phyloP scores from a whole-genome alignment of 1,140 invertebrate genomes.

The Stegodyphus mimosarum region DNA sequence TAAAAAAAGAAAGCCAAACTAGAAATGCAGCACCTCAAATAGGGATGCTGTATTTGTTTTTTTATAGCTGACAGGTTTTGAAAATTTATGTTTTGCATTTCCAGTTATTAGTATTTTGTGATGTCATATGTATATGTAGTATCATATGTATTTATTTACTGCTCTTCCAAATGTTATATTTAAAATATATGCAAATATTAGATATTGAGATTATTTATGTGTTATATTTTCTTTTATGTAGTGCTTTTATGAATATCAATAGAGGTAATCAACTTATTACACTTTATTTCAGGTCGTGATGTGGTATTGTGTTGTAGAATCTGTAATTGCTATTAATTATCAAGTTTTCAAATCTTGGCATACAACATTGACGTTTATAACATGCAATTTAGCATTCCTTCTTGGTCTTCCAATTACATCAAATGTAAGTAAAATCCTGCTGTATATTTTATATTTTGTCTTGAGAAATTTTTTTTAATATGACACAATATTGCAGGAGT shows the following conservation, averaged over 20 bases:
- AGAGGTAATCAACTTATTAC: background rate
- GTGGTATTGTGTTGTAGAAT: constrained; percentile 82
- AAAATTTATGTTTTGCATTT: too few species aligned
- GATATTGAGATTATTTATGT: background rate
- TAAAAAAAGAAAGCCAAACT: too few species aligned
- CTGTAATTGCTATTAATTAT: constrained; percentile 87
- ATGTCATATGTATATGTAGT: too few species aligned
- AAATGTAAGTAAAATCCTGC: constrained; percentile 75
- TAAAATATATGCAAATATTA: background rate
- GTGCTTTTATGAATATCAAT: background rate
- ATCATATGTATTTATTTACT: too few species aligned
- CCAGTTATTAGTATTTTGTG: too few species aligned
- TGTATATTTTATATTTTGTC: too few species aligned
- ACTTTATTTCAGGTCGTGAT: constrained; percentile 74
- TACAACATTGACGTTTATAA: constrained; percentile 86
- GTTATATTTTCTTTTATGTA: background rate
- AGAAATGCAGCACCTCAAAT: too few species aligned
- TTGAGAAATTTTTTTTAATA: constrained; percentile 72
- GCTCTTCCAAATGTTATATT: background rate
- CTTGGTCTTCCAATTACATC: constrained; percentile 89
- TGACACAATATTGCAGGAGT: too few species aligned
- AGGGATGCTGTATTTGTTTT: too few species aligned
- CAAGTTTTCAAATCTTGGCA: constrained; percentile 88
- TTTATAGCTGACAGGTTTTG: too few species aligned
- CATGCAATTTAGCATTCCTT: constrained; percentile 83